phyloP scores from a whole-genome alignment of 2,113 vertebrate genomes.

The Seriola quinqueradiata region DNA sequence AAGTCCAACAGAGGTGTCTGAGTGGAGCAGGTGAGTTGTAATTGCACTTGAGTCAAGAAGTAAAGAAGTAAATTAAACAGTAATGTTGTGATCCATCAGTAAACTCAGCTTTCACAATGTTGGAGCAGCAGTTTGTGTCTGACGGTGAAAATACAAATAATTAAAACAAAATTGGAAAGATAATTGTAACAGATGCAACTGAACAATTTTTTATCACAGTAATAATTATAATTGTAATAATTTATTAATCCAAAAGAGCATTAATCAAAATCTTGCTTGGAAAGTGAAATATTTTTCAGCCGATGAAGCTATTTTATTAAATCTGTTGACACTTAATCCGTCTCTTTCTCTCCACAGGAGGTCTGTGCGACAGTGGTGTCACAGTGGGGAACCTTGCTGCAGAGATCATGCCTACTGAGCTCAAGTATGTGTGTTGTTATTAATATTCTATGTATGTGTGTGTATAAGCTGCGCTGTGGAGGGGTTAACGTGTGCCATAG shows the following conservation, averaged over 20 bases:
- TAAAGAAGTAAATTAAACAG: too few relatives aligned
- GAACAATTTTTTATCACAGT: neutral
- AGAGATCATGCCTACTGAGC: conserved; percentile 91
- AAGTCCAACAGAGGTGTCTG: conserved; percentile 88
- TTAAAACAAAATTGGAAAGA: neutral
- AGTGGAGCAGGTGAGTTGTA: conserved; percentile 84
- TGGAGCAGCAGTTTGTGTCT: too few relatives aligned
- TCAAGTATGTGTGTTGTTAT: conserved; percentile 84
- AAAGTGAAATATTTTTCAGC: neutral
- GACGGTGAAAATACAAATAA: too few relatives aligned
- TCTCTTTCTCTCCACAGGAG: conserved; percentile 73
- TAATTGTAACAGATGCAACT: neutral
- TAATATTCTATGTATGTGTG: neutral
- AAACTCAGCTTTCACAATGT: too few relatives aligned
- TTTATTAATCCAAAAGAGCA: neutral
- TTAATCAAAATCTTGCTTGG: too few relatives aligned
- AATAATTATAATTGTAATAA: neutral
- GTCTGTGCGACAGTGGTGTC: conserved; percentile 75
- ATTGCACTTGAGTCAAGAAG: too few relatives aligned
- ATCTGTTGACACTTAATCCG: neutral
- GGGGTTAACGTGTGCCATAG: conserved; percentile 1
- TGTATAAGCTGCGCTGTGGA: neutral
- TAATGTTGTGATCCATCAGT: neutral
- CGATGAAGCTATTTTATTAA: neutral
- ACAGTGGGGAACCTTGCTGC: conserved; percentile 88